Base-by-base conservation (phyloP, 2,888 invertebrate genomes). In the Cephalotes varians region DNA sequence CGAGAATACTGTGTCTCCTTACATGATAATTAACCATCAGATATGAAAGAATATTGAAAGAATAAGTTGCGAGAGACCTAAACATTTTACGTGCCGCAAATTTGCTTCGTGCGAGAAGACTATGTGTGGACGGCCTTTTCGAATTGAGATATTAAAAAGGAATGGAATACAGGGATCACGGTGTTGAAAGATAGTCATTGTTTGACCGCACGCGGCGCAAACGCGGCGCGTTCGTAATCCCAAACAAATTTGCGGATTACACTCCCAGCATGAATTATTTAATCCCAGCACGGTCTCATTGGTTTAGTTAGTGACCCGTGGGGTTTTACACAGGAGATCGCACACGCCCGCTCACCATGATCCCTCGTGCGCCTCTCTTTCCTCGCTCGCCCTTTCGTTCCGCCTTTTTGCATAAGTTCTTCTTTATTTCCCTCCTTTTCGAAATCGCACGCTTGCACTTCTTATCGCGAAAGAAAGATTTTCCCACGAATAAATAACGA, bases 191-290 rank as follows among this genome's bases (percentile, higher is more conserved):
- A 91, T 92, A 90, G 91, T 89, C 90, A 91, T 91, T 91, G 92
- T 92, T 92, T 91, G 92, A 91, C 92, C 92, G 92, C 92, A 92
- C 91, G 92, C 91, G 88, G 92, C 82, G 92, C 90, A 87, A 84
- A 86, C 86, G 89, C 90, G 85, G 86, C 85, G 87, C 90, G 87
- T 91, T 89, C 87, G 91, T 93, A 93, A 93, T 93, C 92, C 92
- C 91, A 92, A 92, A 93, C 94, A 93, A 93, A 94, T 93, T 93
- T 93, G 93, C 92, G 93, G 93, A 94, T 93, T 94, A 93, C 92
- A 91, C 91, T 91, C 93, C 83, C 93, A 93, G 94, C 93, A 90
- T 93, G 93, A 93, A 93, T 93, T 93, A 92, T 93, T 93, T 93
- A 93, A 92, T 93, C 93, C 91, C 92, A 90, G 90, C 91, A 89